Evolutionary conservation across 2,113 vertebrate genomes (phyloP).

Genomic region (Pseudorasbora parva): DNA sequence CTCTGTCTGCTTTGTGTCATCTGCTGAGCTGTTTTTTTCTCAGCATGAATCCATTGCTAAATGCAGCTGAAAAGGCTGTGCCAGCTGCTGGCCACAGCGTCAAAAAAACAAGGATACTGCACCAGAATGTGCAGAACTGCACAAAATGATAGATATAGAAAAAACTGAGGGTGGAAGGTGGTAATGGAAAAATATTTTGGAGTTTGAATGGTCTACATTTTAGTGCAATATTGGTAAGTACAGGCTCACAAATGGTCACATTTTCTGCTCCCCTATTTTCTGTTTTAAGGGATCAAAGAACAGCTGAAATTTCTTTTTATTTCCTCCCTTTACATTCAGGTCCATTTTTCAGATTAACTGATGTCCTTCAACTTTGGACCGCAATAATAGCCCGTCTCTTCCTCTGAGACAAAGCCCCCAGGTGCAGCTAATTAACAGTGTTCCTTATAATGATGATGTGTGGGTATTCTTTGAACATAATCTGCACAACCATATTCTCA

Average conservation of each 20-base stretch:
- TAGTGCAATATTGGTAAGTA: neutral
- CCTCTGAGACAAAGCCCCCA: neutral
- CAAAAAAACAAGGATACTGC: conserved; percentile 27
- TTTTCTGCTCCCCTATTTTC: neutral
- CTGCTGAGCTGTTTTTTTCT: conserved; percentile 67
- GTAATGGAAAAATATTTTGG: neutral
- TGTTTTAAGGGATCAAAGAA: neutral
- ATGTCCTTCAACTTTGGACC: neutral
- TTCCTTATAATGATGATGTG: neutral
- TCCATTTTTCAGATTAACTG: conserved; percentile 12
- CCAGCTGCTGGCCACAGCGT: conserved; percentile 59
- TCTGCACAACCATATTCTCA: neutral
- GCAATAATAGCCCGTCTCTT: neutral
- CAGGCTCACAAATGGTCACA: neutral
- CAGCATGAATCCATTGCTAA: conserved; percentile 65
- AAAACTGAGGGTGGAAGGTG: neutral
- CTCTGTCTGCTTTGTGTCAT: conserved; percentile 55
- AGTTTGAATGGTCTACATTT: neutral
- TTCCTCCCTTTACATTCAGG: conserved; percentile 24
- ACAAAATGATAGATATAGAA: neutral
- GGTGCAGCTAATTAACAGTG: conserved; percentile 19
- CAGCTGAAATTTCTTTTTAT: neutral
- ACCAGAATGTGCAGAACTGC: conserved; percentile 17
- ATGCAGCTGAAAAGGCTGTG: conserved; percentile 65
- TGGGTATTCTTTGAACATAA: conserved; percentile 20